Evolutionary conservation across 2,797 vertebrate genomes (phyloP).

Genomic region (Enteromius viviparus): DNA sequence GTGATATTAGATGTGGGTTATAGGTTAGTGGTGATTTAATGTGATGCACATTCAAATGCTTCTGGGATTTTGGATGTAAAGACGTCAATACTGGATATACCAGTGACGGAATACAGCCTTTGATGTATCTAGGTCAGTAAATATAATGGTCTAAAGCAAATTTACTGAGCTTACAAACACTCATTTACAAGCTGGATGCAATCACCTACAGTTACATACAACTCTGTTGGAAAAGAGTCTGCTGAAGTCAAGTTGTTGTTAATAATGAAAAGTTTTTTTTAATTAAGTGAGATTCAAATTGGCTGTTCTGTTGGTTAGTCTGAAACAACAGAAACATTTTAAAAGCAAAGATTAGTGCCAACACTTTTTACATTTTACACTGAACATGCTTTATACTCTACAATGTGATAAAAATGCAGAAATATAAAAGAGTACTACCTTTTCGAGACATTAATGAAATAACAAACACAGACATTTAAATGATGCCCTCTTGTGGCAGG

Average conservation of each 20-base stretch:
- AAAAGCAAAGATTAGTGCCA: neutral
- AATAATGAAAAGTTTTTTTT: neutral
- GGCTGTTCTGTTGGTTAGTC: neutral
- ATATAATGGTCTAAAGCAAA: constrained; percentile 21
- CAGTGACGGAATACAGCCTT: neutral
- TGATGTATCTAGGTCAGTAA: constrained; percentile 9
- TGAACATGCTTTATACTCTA: neutral
- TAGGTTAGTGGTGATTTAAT: neutral
- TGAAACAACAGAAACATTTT: constrained; percentile 1
- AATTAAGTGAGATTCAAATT: neutral
- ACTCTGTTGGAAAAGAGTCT: neutral
- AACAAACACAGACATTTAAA: constrained; percentile 30
- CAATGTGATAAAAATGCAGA: neutral
- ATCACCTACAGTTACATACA: neutral
- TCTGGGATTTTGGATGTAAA: neutral
- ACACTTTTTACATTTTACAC: neutral
- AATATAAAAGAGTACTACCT: neutral
- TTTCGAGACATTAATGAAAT: neutral
- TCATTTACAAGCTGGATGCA: neutral
- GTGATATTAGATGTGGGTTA: constrained; percentile 15
- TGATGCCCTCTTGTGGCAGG: constrained; percentile 74
- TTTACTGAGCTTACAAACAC: neutral
- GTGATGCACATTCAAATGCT: neutral
- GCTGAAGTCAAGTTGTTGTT: neutral
- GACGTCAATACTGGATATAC: neutral